Evolutionary conservation across 1,140 invertebrate species (phyloP), one percentile per base, ranked within the genome.

Genomic region (Homarus americanus): DNA sequence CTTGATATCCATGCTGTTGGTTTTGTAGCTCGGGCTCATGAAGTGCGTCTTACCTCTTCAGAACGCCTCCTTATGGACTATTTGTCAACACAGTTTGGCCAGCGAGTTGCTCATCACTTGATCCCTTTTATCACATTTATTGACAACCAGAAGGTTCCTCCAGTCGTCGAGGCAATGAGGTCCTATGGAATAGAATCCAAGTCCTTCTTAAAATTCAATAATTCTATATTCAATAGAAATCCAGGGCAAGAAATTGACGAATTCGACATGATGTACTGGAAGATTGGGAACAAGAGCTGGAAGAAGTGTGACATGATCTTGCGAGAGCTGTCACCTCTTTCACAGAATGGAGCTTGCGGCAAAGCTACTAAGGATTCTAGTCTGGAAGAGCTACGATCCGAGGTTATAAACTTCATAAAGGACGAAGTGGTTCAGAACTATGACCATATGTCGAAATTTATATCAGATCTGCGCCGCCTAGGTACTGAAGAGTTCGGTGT

Each of bases 11-110:
- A 87, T 69, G 86, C 86, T 24, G 63, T 87, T 63, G 86, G 44
- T 3, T 80, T 79, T 78, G 86, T 87, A 24, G 86, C 38, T 20
- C 86, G 63, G 36, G 86, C 86, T 38, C 73, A 87, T 40, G 12
- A 79, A 17, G 86, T 87, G 44, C 86, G 86, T 17, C 44, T 87
- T 15, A 87, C 86, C 15, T 87, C 86, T 9, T 87, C 86, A 53
- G 86, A 87, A 32, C 86, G 86, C 34, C 41, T 87, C 38, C 24
- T 87, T 28, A 79, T 87, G 75, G 49, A 87, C 36, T 69, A 87
- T 40, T n/a, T 87, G 28, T 66, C 49, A 17, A 34, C 86, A 63
- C 17, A 79, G 53, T 87, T 87, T 79, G 86, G 86, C 20, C 24
- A 66, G 53, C 49, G 36, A 28, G 58, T 79, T 79, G 24, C 2